Base-by-base conservation (phyloP, 2,113 vertebrate species). In the Phaethon lepturus region DNA sequence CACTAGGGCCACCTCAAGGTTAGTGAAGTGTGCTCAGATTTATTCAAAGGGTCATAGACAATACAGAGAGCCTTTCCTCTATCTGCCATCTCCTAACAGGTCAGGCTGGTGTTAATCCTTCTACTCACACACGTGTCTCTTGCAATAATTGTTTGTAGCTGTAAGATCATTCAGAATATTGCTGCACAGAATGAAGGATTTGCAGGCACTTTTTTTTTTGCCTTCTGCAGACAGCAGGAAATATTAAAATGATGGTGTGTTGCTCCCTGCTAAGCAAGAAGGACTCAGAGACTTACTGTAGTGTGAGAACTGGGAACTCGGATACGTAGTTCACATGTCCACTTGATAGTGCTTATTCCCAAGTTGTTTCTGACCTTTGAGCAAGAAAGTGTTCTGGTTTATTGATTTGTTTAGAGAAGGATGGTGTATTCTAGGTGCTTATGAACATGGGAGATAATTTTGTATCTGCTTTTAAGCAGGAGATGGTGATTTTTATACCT, bases 1-100 rank as follows among this genome's bases (percentile, higher is more conserved):
- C 99, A 0, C 95, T 99, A 12, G 99, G 99, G 16, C 99, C 99
- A 0, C 99, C 99, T 55, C 99, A 98, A 96, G 99, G 99, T 99
- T 90, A 93, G 97, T 73, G 49, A 49, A 93, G 11, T 56, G 14
- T 60, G 23, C 28, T 88, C 11, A 60, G 26, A 40, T 64, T 13
- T 72, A 67, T 77, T 82, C 38, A 15, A 28, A 10, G 31, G 9
- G 4, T 72, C 25, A 42, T 47, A 56, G 25, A 38, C 35, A 55
- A 20, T 47, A 42, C 22, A 50, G 35, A 25, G 25, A 53, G 9
- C 7, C 19, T 71, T 94, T 80, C 35, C 56, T 92, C 15, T 62
- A 0, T 52, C 66, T 91, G 15, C 35, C 5, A 0, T 49, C 53
- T 93, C 44, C 28, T 42, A 18, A 38, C 9, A 44, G 52, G 26